These are phyloP conservation scores for Sebastes cheni DNA, from an alignment of 2,797 vertebrate species.

Conservation along the genomic window DNA sequence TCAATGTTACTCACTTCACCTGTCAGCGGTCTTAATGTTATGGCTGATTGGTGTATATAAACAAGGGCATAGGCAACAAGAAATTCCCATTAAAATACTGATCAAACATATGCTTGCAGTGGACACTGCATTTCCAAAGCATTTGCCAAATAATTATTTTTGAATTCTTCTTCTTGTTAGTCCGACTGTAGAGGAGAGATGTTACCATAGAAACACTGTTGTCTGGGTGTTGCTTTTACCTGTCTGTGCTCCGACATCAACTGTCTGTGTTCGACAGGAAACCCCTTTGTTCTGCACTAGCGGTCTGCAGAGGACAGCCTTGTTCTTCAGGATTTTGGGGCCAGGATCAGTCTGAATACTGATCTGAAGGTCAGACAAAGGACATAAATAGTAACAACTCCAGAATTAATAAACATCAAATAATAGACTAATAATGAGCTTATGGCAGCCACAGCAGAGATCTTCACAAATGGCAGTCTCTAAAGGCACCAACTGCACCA, in stretches of 20 bases:
- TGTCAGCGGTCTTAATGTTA: too few relatives aligned
- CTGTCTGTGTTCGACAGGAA: conserved; percentile 91
- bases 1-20: too few relatives aligned
- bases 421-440: neutral
- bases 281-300: conserved; percentile 95
- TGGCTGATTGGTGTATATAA: too few relatives aligned
- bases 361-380: conserved; percentile 71
- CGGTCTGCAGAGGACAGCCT: conserved; percentile 93
- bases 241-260: conserved; percentile 89
- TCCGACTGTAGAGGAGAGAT: neutral
- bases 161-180: neutral
- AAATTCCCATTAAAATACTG: neutral
- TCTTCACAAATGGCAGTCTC: neutral
- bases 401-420: neutral
- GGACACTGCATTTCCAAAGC: neutral
- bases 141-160: neutral
- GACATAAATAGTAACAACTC: neutral
- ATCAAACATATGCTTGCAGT: neutral
- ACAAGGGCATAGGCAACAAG: too few relatives aligned
- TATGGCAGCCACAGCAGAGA: neutral
- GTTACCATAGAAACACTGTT: neutral
- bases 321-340: conserved; percentile 93
- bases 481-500: neutral
- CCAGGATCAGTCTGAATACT: conserved; percentile 90
- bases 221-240: conserved; percentile 72